phyloP scores from a whole-genome alignment of 2,113 vertebrate species.

The Takifugu bimaculatus region DNA sequence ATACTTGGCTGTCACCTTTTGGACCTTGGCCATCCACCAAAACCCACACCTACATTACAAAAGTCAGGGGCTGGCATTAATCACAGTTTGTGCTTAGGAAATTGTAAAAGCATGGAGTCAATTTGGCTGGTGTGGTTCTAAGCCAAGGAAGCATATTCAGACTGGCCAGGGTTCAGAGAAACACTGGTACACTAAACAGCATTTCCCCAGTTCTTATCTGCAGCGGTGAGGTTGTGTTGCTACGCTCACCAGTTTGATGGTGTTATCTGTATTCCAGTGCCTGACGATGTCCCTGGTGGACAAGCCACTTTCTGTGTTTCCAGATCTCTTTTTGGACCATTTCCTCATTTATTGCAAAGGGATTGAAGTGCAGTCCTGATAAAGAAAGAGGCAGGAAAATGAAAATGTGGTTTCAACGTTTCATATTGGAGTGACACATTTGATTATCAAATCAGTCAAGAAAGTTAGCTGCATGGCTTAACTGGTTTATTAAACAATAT shows the following conservation, averaged over 20 bases:
- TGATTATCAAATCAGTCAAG: neutral
- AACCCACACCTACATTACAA: slow-evolving; percentile 28
- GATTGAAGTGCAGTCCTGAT: slow-evolving; percentile 23
- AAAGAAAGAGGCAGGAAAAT: neutral
- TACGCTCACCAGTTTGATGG: slow-evolving; percentile 38
- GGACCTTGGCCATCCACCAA: slow-evolving; percentile 26
- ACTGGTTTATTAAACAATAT: neutral
- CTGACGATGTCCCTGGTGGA: slow-evolving; percentile 46
- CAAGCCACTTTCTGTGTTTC: slow-evolving; percentile 49
- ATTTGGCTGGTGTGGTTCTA: slow-evolving; percentile 37
- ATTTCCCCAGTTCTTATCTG: neutral
- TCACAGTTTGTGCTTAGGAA: slow-evolving; percentile 59
- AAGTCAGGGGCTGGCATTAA: slow-evolving; percentile 53
- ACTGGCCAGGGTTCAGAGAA: slow-evolving; percentile 35
- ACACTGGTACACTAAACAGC: slow-evolving; percentile 9
- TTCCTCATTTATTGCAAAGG: slow-evolving; percentile 25
- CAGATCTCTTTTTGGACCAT: slow-evolving; percentile 46
- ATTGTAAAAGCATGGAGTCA: slow-evolving; percentile 45
- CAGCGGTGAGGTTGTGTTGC: neutral
- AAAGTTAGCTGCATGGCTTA: neutral
- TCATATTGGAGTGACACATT: neutral
- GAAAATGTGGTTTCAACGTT: neutral
- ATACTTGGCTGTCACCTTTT: slow-evolving; percentile 56
- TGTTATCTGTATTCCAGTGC: slow-evolving; percentile 62
- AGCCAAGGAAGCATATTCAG: slow-evolving; percentile 29